Evolutionary conservation across 2,888 invertebrate species (phyloP).

Genomic region (Macrophya annulata): DNA sequence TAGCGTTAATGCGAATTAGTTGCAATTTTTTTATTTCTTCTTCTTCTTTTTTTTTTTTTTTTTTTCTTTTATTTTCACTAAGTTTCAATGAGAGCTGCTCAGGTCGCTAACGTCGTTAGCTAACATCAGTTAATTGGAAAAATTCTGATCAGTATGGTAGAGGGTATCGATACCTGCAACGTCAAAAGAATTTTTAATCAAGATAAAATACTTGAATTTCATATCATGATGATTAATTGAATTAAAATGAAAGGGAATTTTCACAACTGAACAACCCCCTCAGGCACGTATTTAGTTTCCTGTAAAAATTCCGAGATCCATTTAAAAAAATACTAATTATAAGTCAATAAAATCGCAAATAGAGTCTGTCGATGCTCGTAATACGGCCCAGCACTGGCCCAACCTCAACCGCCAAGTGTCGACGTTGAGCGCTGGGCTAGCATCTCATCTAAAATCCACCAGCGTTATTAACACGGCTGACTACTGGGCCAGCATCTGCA

Average conservation of each 20-base stretch:
- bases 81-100: not conserved
- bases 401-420: too few relatives aligned
- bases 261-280: not conserved
- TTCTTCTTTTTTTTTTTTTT: not conserved
- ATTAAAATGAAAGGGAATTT: not conserved
- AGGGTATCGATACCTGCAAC: not conserved
- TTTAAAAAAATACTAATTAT: too few relatives aligned
- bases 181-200: conserved; percentile 34
- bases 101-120: not conserved
- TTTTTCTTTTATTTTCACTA: not conserved
- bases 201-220: not conserved
- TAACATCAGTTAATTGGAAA: not conserved
- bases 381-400: too few relatives aligned
- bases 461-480: too few relatives aligned
- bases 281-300: not conserved
- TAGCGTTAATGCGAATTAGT: not conserved
- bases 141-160: not conserved
- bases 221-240: not conserved
- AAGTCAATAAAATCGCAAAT: too few relatives aligned
- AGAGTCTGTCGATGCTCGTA: too few relatives aligned
- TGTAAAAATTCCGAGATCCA: not conserved
- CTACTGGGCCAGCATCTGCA: too few relatives aligned
- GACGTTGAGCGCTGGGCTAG: too few relatives aligned
- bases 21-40: not conserved
- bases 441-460: too few relatives aligned